phyloP scores from a whole-genome alignment of 2,113 vertebrate species.

The Hippocampus guttulatus region DNA sequence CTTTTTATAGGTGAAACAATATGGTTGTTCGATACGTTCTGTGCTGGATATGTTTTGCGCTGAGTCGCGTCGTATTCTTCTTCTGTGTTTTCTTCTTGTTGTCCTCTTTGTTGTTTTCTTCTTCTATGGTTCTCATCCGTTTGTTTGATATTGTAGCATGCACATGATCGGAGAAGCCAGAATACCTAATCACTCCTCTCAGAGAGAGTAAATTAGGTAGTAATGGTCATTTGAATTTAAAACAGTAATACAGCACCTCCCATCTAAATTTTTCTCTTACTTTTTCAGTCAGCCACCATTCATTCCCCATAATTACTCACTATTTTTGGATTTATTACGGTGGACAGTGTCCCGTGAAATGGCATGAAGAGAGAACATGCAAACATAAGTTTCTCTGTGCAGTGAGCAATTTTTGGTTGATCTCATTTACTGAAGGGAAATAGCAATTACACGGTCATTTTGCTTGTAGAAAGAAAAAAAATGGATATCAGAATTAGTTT shows the following conservation, averaged over 20 bases:
- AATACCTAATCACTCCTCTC: background rate
- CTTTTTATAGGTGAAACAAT: too few species aligned
- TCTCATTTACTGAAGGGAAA: too few species aligned
- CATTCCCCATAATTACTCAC: too few species aligned
- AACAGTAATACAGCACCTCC: too few species aligned
- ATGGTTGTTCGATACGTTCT: background rate
- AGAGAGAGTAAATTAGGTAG: background rate
- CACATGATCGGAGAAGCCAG: background rate
- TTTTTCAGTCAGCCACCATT: too few species aligned
- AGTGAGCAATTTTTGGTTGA: too few species aligned
- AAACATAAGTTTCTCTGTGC: too few species aligned
- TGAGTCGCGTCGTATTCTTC: background rate
- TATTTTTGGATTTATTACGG: too few species aligned
- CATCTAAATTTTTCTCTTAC: too few species aligned
- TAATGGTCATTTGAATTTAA: background rate
- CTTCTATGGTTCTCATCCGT: background rate
- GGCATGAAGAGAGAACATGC: too few species aligned
- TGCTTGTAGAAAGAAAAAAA: background rate
- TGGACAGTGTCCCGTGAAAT: background rate
- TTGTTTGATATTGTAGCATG: background rate
- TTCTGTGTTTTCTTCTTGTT: background rate
- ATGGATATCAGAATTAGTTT: slow-evolving; percentile 13
- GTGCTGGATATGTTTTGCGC: background rate
- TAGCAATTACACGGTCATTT: background rate
- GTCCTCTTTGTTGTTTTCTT: background rate